Conservation (phyloP, 2,888 invertebrate species). For the Athalia rosae region DNA sequence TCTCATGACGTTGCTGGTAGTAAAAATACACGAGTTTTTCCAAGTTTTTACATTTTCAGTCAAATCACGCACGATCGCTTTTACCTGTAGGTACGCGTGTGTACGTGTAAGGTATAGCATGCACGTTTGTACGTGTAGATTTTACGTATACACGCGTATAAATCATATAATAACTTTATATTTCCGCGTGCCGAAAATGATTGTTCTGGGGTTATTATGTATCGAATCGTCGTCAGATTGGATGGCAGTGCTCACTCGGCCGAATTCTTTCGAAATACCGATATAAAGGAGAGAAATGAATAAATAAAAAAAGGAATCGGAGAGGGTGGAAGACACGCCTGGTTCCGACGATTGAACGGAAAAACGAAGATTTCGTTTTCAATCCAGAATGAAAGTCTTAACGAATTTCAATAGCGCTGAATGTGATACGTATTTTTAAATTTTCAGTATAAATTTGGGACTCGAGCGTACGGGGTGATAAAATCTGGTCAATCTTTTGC, state of each 20-base stretch:
- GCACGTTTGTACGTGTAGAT: not conserved
- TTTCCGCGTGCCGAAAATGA: slow-evolving; percentile 29
- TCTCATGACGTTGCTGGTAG: not conserved
- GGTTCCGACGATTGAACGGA: too few relatives aligned
- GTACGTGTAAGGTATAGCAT: not conserved
- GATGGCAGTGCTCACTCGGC: slow-evolving; percentile 34
- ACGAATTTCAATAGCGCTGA: too few relatives aligned
- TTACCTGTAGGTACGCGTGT: not conserved
- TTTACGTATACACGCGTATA: not conserved
- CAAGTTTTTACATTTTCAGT: slow-evolving; percentile 10
- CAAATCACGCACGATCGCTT: slow-evolving; percentile 25
- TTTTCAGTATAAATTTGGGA: too few relatives aligned
- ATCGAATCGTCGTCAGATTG: slow-evolving; percentile 22
- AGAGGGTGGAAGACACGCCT: slow-evolving; percentile 30
- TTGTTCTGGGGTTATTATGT: slow-evolving; percentile 9
- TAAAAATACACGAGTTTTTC: too few relatives aligned
- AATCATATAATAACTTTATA: not conserved
- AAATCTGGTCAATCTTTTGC: too few relatives aligned
- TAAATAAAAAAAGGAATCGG: not conserved
- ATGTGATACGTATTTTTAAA: too few relatives aligned
- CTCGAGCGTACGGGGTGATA: too few relatives aligned
- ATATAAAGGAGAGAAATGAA: not conserved
- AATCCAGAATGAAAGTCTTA: too few relatives aligned
- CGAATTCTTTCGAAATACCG: not conserved
- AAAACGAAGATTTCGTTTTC: too few relatives aligned